These are phyloP conservation scores for Pyrocephalus nanus DNA, from an alignment of 2,797 vertebrate genomes.

Conservation along the genomic window DNA sequence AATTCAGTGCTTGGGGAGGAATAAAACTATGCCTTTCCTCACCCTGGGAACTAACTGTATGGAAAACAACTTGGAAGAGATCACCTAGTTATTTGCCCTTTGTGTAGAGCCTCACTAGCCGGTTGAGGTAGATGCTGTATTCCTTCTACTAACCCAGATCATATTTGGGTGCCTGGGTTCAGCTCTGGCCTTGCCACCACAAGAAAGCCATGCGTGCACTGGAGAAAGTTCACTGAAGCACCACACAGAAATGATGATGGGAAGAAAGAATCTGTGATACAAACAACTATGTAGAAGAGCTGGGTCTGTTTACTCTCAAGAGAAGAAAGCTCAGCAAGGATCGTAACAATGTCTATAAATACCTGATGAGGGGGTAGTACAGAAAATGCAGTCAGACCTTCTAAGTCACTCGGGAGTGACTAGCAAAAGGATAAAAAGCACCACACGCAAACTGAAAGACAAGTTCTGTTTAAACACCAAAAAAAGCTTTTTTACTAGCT, in stretches of 20 bases:
- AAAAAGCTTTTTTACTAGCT: neutral
- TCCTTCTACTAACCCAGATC: neutral
- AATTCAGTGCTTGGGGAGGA: neutral
- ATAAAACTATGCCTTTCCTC: neutral
- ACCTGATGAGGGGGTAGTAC: neutral
- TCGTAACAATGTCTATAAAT: neutral
- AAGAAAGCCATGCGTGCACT: neutral
- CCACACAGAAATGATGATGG: neutral
- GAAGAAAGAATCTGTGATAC: neutral
- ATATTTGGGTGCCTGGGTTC: neutral
- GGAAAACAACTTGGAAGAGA: neutral
- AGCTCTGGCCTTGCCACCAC: neutral
- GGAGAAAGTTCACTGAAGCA: neutral
- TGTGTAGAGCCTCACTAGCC: neutral
- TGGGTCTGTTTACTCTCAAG: neutral
- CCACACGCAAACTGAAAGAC: neutral
- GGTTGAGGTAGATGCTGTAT: neutral
- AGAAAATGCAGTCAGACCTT: neutral
- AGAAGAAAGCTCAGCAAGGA: neutral
- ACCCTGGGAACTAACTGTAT: neutral
- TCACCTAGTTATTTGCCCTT: neutral
- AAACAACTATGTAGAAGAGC: neutral
- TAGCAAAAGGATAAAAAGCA: neutral
- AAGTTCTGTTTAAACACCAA: neutral
- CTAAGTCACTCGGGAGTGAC: neutral